phyloP scores from a whole-genome alignment of 2,797 vertebrate genomes.

The Lacerta viridis region DNA sequence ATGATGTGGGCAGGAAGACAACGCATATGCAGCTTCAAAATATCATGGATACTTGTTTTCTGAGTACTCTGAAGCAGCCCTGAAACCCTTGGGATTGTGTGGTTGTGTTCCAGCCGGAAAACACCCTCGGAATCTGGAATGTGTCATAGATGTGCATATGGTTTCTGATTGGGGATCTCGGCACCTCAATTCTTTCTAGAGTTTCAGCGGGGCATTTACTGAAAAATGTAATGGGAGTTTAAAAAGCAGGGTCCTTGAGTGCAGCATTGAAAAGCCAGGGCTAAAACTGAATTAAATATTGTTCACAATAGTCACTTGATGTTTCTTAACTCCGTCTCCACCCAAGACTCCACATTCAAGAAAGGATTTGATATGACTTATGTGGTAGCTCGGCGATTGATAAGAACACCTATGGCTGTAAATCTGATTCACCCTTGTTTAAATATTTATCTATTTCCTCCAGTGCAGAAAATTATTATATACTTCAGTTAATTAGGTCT shows the following conservation, averaged over 20 bases:
- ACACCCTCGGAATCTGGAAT: background rate
- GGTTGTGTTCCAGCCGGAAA: background rate
- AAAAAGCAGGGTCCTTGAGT: background rate
- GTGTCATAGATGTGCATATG: background rate
- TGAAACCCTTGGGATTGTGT: background rate
- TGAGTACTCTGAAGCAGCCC: background rate
- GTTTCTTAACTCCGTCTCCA: background rate
- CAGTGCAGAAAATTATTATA: slow-evolving; percentile 38
- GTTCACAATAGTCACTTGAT: too few species aligned
- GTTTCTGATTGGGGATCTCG: background rate
- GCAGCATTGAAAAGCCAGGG: background rate
- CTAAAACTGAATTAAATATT: background rate
- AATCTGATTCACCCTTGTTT: background rate
- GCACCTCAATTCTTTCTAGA: background rate
- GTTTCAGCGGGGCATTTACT: too few species aligned
- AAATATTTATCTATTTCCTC: slow-evolving; percentile 39
- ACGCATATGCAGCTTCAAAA: background rate
- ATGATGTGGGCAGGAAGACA: background rate
- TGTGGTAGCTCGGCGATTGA: background rate
- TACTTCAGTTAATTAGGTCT: slow-evolving; percentile 4
- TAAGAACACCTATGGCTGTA: background rate
- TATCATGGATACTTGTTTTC: background rate
- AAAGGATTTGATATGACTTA: background rate
- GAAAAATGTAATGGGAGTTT: background rate
- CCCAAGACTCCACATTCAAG: fast-evolving